Evolutionary conservation across 30 jellyfish, hydroid and myxozoan species (phyloP).

Genomic region (Clytia hemisphaerica): DNA sequence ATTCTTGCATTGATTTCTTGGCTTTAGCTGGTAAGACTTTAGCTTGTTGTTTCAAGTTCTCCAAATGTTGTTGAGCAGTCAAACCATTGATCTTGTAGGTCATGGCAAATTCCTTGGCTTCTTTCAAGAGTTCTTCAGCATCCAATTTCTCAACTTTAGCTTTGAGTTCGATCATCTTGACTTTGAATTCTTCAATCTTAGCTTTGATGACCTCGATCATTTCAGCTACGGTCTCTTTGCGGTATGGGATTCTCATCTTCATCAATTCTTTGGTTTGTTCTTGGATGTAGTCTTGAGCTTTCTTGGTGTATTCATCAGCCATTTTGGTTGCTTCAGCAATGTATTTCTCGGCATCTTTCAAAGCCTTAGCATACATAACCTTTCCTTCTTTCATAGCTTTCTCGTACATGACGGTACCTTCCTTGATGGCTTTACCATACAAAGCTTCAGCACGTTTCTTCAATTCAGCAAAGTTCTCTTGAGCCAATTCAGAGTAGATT

Average conservation of each 20-base stretch:
- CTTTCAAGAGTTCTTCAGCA: not conserved
- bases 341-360: constrained; percentile 27
- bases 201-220: constrained; percentile 19
- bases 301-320: too few species aligned
- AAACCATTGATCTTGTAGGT: constrained; percentile 43
- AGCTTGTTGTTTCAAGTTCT: constrained; percentile 9
- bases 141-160: not conserved
- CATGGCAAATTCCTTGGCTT: constrained; percentile 5
- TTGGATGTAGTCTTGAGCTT: not conserved
- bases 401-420: constrained; percentile 8
- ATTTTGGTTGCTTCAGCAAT: constrained; percentile 6
- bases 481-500: constrained; percentile 4
- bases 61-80: constrained; percentile 37
- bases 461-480: not conserved
- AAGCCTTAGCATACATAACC: constrained; percentile 17
- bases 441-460: too few species aligned
- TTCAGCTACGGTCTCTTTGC: constrained; percentile 50
- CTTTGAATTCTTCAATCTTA: constrained; percentile 40
- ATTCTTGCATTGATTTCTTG: constrained; percentile 6
- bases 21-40: constrained; percentile 55
- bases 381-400: constrained; percentile 26
- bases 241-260: constrained; percentile 56
- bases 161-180: not conserved
- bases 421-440: too few species aligned
- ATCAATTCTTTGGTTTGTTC: too few species aligned